Base-by-base conservation (phyloP, 2,113 vertebrate genomes). In the Malaclemys terrapin region DNA sequence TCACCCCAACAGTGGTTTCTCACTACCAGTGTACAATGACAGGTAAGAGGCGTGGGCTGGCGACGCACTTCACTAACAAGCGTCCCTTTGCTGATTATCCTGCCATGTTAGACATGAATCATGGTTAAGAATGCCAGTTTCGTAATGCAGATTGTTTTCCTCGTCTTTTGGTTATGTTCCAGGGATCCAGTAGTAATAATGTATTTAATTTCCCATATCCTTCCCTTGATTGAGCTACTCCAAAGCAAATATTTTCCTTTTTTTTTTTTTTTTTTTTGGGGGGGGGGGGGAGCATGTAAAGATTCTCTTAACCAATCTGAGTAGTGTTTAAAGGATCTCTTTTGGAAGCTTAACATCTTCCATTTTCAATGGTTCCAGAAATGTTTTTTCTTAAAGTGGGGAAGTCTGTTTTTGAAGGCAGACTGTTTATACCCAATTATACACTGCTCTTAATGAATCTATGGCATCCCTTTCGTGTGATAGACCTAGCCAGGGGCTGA, bases 11-110 rank as follows among this genome's bases (percentile, higher is more conserved):
- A 95, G 94, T 97, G 98, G 97, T 98, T 95, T 97, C 96, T 97
- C 92, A 95, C 95, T 98, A 98, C 98, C 98, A 97, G 97, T 98
- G 94, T 97, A 96, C 95, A 98, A 94, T 98, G 98, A 97, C 94
- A 95, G 98, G 92, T 97, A 96, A 94, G 94, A 97, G 90, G 89
- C 94, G 78, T 94, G 93, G 94, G 95, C 88, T 96, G 97, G 97
- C 79, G 92, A 93, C 96, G 95, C 93, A n/a, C 84, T 90, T 95
- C 90, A 96, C 96, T 95, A 95, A 97, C 94, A 95, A 97, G 97
- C 91, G 84, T 95, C 97, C 97, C 96, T 98, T 97, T 97, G 97
- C 97, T 97, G 97, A 95, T 97, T 95, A 91, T 98, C 97, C 96
- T 97, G 94, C 97, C 98, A 97, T 97, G 95, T 94, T 93, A 97